phyloP scores from a whole-genome alignment of 2,888 invertebrate species.

The Amiota communis region DNA sequence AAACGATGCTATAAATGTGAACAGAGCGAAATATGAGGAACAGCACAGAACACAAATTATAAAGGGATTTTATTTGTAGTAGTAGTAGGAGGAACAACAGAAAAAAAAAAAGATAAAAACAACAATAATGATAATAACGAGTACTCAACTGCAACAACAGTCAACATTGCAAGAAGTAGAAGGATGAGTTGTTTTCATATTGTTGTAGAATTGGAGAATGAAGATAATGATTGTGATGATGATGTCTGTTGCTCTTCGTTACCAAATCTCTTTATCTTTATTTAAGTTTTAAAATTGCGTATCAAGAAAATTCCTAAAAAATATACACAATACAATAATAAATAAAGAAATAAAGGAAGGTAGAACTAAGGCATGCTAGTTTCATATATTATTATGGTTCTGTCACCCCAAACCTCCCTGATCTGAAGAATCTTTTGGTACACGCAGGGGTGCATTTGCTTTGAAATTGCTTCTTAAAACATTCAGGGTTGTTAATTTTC shows the following conservation, averaged over 20 bases:
- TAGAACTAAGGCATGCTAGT: not conserved
- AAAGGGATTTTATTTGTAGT: conserved; percentile 59
- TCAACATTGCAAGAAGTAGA: not conserved
- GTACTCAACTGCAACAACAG: conserved; percentile 46
- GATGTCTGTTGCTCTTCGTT: conserved; percentile 18
- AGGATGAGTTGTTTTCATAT: not conserved
- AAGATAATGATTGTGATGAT: not conserved
- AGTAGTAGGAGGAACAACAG: conserved; percentile 38
- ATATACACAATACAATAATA: not conserved
- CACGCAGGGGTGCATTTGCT: no score
- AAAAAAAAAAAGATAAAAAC: conserved; percentile 44
- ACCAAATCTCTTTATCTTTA: conserved; percentile 28
- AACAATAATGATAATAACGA: conserved; percentile 40
- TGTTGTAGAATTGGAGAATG: not conserved
- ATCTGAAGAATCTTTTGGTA: no score
- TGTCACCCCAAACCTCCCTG: no score
- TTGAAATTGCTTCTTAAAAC: no score
- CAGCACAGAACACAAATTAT: conserved; percentile 52
- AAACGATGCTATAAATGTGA: conserved; percentile 14
- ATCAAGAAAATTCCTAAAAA: not conserved
- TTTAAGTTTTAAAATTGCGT: conserved; percentile 24
- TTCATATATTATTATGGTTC: not conserved
- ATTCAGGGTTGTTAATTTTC: no score
- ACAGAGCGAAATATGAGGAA: conserved; percentile 43
- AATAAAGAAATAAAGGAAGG: not conserved